Base-by-base conservation (phyloP, 2,113 vertebrate genomes). In the Micromys minutus region DNA sequence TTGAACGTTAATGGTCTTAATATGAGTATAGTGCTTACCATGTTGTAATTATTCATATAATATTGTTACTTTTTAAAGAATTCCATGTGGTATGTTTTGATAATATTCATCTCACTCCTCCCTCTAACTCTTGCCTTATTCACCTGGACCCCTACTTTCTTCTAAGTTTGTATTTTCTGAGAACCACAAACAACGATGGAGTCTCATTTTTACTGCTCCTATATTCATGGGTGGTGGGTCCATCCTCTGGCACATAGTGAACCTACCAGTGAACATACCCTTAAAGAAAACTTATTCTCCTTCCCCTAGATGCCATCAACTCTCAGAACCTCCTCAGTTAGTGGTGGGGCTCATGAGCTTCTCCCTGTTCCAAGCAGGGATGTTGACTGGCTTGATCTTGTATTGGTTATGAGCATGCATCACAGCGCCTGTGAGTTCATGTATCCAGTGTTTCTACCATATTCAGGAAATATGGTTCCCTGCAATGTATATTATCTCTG, bases 1-100 rank as follows among this genome's bases (percentile, higher is more conserved):
- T 90, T 74, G 7, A 89, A 74, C 89, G 93, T 93, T 80, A 89
- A 26, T 61, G 85, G 15, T 88, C 90, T 57, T 67, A 92, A 63
- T 12, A 34, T 69, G 22, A 26, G 7, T 19, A 67, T 83, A 74
- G 12, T 79, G 79, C 34, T 89, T 15, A 75, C 88, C 16, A 57
- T 80, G 57, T 34, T 81, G 86, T 91, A 71, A 76, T 75, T 74
- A 92, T n/a, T 19, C 42, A 80, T 50, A 16, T 34, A 34, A 19
- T 67, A n/a, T n/a, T 55, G 52, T 50, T 86, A 34, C 4, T 85
- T 50, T 3, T 85, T 47, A 45, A 34, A 85, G 83, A 50, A 50
- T 22, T 3, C 17, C 31, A 67, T 67, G 17, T 19, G 5, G n/a
- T 67, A 2, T 85, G 31, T 47, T 85, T 85, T 9, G 59, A 47